Percentiles rank a stretch among this genome's conserved stretches.
Conservation (phyloP, 2,797 vertebrate species). For the Aselliscus stoliczkanus region DNA sequence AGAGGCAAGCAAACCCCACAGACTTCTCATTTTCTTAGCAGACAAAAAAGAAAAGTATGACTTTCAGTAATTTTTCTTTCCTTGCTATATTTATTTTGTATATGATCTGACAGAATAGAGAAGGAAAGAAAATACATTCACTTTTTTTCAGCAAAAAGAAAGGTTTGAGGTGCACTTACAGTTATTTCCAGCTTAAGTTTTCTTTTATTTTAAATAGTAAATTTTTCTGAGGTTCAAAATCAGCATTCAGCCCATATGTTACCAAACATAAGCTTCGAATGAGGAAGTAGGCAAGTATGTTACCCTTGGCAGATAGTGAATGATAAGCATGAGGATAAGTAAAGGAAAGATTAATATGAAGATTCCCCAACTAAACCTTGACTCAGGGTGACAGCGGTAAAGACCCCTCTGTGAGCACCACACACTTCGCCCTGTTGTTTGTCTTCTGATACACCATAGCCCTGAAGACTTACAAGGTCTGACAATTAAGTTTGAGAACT, state of each 20-base stretch:
- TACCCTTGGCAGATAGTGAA: not conserved
- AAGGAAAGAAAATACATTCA: not conserved
- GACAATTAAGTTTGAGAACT: no score
- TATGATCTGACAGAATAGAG: not conserved
- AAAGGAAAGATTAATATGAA: not conserved
- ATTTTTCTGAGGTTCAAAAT: constrained; percentile 5
- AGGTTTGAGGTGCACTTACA: not conserved
- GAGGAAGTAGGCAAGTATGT: not conserved
- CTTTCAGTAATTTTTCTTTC: constrained; percentile 11
- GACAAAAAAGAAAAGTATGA: not conserved
- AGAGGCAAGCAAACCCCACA: not conserved
- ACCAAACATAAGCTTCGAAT: not conserved
- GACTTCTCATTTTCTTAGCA: constrained; percentile 31
- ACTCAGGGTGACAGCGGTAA: not conserved
- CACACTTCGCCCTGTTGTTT: not conserved
- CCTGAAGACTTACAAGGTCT: not conserved
- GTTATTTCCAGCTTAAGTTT: constrained; percentile 26
- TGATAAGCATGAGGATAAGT: no score
- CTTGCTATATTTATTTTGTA: constrained; percentile 32
- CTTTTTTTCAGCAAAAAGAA: constrained; percentile 13
- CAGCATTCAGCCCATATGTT: not conserved
- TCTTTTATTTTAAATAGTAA: constrained; percentile 39
- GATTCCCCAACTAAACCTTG: not conserved
- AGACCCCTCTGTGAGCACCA: not conserved
- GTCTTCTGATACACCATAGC: not conserved